Evolutionary conservation across 1,140 invertebrate species (phyloP).

Genomic region (Pogonomyrmex barbatus): DNA sequence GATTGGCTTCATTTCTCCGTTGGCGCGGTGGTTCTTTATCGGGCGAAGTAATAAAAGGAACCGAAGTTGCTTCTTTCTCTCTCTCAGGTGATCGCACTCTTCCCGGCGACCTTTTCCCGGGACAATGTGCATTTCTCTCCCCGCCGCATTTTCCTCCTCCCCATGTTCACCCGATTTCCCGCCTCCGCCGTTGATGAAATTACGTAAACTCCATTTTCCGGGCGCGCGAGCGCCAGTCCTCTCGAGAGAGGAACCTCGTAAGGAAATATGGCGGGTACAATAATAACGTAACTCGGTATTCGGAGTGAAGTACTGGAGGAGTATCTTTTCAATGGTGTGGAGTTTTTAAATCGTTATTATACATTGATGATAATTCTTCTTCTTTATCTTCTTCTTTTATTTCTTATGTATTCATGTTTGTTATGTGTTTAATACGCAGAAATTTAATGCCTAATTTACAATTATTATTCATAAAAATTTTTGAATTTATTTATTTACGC

Average conservation of each 20-base stretch:
- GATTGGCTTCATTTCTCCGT: constrained; percentile 56
- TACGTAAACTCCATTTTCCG: constrained; percentile 64
- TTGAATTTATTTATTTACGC: background rate
- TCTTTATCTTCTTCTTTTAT: background rate
- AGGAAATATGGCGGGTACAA: constrained; percentile 54
- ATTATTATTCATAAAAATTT: background rate
- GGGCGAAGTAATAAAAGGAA: constrained; percentile 59
- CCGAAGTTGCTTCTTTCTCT: constrained; percentile 41
- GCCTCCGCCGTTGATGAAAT: constrained; percentile 45
- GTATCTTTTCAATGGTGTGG: constrained; percentile 17
- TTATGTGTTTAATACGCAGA: constrained; percentile 9
- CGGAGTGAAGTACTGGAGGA: constrained; percentile 26
- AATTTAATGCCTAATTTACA: background rate
- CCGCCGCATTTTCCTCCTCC: constrained; percentile 11
- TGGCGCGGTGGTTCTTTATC: constrained; percentile 33
- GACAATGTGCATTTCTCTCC: constrained; percentile 50
- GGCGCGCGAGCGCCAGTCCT: constrained; percentile 33
- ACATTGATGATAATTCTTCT: background rate
- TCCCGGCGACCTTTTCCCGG: constrained; percentile 11
- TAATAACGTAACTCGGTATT: constrained; percentile 52
- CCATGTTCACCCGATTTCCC: constrained; percentile 3
- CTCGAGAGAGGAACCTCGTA: constrained; percentile 42
- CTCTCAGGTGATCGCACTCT: constrained; percentile 17
- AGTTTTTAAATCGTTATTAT: constrained; percentile 40
- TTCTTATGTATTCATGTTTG: background rate